Evolutionary conservation across 2,888 invertebrate species (phyloP).

Genomic region (Sminthurinus aureus): DNA sequence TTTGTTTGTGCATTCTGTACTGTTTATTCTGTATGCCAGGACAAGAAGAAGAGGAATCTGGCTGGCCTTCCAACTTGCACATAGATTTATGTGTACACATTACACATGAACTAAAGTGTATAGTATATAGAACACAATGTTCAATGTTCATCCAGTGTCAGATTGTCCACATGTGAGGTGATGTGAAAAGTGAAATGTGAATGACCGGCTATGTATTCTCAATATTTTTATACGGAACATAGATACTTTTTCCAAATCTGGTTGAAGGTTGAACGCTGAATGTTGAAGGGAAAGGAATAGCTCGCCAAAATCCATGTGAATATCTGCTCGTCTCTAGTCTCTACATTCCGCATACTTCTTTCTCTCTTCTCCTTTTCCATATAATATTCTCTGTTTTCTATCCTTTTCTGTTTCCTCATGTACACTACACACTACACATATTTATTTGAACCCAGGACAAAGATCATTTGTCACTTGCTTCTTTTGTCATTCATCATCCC

Average conservation of each 20-base stretch:
- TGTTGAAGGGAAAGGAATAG: too few relatives aligned
- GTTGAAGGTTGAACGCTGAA: too few relatives aligned
- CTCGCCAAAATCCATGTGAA: background rate
- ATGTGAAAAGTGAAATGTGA: slow-evolving; percentile 17
- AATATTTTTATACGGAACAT: background rate
- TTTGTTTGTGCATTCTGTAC: background rate
- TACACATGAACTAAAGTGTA: background rate
- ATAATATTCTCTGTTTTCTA: too few relatives aligned
- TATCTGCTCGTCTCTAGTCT: background rate
- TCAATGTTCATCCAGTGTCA: background rate
- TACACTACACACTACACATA: background rate
- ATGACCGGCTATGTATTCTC: slow-evolving; percentile 23
- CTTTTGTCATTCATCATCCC: slow-evolving; percentile 8
- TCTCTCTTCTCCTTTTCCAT: background rate
- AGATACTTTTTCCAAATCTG: too few relatives aligned
- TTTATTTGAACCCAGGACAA: background rate
- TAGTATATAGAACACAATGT: too few relatives aligned
- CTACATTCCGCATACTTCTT: too few relatives aligned
- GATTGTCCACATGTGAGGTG: too few relatives aligned
- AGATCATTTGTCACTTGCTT: background rate
- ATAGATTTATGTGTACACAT: background rate
- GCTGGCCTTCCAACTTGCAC: background rate
- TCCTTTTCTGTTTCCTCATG: background rate
- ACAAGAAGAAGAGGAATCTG: too few relatives aligned
- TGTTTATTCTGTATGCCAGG: too few relatives aligned